Conservation (phyloP, 2,113 vertebrate species). For the Carettochelys insculpta region DNA sequence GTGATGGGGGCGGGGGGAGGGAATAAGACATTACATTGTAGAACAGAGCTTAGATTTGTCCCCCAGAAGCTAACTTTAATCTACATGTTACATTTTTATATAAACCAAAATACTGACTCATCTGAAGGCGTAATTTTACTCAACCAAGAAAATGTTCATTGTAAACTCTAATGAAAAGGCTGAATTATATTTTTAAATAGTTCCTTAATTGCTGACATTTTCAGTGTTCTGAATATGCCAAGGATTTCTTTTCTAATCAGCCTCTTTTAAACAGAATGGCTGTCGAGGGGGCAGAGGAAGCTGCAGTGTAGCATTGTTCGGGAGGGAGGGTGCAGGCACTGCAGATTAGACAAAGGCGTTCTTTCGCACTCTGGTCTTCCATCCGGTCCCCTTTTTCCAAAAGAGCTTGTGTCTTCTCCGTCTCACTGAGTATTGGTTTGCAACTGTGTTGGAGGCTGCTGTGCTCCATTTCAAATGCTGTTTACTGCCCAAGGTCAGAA, state of each 20-base stretch:
- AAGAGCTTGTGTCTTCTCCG: not conserved
- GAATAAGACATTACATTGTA: too few relatives aligned
- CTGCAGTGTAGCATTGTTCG: not conserved
- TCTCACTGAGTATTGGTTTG: not conserved
- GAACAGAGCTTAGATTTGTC: not conserved
- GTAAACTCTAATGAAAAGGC: not conserved
- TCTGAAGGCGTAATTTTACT: not conserved
- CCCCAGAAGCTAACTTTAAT: not conserved
- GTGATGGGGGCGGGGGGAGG: too few relatives aligned
- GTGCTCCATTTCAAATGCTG: not conserved
- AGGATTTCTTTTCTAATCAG: not conserved
- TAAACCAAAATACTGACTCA: not conserved
- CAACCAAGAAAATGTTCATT: not conserved
- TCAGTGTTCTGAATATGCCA: not conserved
- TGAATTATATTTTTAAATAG: not conserved
- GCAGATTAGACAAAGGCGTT: not conserved
- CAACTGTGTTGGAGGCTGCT: too few relatives aligned
- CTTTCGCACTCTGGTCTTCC: not conserved
- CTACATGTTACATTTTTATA: not conserved
- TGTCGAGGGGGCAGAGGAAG: not conserved
- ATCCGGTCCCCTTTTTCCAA: not conserved
- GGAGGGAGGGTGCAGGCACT: not conserved
- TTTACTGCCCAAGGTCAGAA: not conserved
- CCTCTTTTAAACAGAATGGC: not conserved
- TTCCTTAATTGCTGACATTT: not conserved